These are phyloP conservation scores for Drosophila gunungcola DNA, from an alignment of 1,140 invertebrate genomes.

Conservation along the genomic window DNA sequence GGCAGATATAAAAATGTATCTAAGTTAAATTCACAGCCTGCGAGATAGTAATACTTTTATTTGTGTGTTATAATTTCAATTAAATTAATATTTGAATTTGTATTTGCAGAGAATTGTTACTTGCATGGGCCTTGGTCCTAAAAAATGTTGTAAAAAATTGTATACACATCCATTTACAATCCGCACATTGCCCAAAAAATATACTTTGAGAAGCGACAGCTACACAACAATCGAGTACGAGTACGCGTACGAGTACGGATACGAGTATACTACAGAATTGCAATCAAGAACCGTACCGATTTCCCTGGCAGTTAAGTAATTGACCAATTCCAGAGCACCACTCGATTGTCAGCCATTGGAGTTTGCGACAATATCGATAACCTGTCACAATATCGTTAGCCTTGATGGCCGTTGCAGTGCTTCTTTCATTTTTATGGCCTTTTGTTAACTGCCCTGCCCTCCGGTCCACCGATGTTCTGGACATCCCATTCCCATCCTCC, in stretches of 20 bases:
- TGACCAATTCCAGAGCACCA: conserved; percentile 27
- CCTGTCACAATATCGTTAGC: conserved; percentile 42
- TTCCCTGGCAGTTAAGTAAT: conserved; percentile 41
- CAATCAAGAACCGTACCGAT: conserved; percentile 16
- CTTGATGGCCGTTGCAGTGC: conserved; percentile 21
- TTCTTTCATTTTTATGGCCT: conserved; percentile 5
- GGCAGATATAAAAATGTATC: no score
- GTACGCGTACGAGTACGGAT: no score
- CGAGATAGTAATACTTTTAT: no score
- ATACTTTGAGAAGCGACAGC: not conserved
- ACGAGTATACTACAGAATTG: conserved; percentile 4
- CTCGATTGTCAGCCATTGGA: conserved; percentile 33
- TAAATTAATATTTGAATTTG: no score
- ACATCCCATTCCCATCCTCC: not conserved
- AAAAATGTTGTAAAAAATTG: not conserved
- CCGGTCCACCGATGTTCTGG: not conserved
- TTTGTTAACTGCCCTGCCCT: conserved; percentile 8
- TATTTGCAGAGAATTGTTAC: no score
- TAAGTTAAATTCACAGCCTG: no score
- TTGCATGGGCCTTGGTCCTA: not conserved
- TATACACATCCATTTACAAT: not conserved
- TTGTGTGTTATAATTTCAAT: no score
- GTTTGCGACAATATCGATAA: conserved; percentile 46
- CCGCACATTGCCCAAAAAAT: not conserved
- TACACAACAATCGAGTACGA: not conserved